Conservation (phyloP, 2,888 invertebrate genomes). For the Hermodice carunculata region DNA sequence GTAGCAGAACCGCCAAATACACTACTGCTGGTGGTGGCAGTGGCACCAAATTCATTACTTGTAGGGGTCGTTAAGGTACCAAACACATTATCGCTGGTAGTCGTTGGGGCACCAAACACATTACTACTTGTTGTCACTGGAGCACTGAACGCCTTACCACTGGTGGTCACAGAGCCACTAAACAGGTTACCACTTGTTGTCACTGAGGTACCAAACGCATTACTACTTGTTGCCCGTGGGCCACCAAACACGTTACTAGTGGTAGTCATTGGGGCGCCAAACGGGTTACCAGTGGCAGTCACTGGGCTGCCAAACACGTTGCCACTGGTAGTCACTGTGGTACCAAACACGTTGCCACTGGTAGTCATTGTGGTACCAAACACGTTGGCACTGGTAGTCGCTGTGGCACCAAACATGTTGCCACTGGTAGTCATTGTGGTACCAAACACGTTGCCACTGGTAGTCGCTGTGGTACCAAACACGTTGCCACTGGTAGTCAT, state of each 20-base stretch:
- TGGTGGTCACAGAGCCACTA: neutral
- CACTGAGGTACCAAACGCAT: neutral
- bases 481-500: neutral
- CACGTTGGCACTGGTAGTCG: too few species aligned
- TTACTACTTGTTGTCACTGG: neutral
- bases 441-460: neutral
- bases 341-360: neutral
- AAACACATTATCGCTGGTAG: neutral
- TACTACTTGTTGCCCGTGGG: neutral
- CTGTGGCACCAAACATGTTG: neutral
- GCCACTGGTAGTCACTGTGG: neutral
- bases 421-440: neutral
- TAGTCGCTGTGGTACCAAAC: neutral
- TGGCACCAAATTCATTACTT: neutral
- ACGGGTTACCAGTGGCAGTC: neutral
- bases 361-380: too few species aligned
- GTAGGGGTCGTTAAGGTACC: neutral
- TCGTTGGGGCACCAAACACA: neutral
- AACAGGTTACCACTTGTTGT: neutral
- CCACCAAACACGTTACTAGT: neutral
- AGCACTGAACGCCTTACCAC: neutral
- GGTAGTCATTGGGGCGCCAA: conserved; percentile 1
- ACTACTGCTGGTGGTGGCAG: neutral
- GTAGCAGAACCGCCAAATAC: neutral
- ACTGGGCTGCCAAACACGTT: neutral